These are phyloP conservation scores for Sebastes jordani DNA, from an alignment of 2,797 vertebrate species.

Conservation along the genomic window DNA sequence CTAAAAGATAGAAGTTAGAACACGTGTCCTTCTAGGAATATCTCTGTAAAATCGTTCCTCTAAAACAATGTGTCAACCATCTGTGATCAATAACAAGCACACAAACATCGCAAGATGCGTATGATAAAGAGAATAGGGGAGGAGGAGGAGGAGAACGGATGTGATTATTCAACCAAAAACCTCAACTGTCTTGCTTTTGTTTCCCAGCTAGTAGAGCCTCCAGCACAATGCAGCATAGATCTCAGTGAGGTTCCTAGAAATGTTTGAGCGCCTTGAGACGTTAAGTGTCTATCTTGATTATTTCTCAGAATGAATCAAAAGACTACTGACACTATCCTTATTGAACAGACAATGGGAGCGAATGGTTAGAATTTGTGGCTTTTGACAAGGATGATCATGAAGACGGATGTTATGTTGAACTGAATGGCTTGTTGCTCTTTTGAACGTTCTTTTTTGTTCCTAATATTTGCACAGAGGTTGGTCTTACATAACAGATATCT, in stretches of 20 bases:
- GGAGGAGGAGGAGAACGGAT: not conserved
- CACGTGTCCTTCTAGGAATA: not conserved
- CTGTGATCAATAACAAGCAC: slow-evolving; percentile 7
- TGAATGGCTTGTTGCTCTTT: not conserved
- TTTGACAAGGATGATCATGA: not conserved
- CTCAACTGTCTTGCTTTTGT: not conserved
- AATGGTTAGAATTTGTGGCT: not conserved
- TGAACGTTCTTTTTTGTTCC: not conserved
- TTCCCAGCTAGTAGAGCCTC: not conserved
- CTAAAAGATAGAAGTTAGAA: not conserved
- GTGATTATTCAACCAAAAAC: not conserved
- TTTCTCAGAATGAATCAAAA: slow-evolving; percentile 20
- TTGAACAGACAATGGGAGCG: not conserved
- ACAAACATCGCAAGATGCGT: not conserved
- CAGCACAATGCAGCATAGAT: not conserved
- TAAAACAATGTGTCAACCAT: not conserved
- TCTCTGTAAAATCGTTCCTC: not conserved
- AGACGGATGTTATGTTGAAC: slow-evolving; percentile 13
- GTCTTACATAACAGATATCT: not conserved
- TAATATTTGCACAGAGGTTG: not conserved
- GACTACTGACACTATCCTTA: not conserved
- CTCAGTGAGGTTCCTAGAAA: slow-evolving; percentile 3
- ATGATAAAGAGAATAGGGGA: not conserved
- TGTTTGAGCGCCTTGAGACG: not conserved
- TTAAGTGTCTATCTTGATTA: not conserved